Conservation (phyloP, 92 coral and sea anemone species). For the Parazoanthus swiftii region DNA sequence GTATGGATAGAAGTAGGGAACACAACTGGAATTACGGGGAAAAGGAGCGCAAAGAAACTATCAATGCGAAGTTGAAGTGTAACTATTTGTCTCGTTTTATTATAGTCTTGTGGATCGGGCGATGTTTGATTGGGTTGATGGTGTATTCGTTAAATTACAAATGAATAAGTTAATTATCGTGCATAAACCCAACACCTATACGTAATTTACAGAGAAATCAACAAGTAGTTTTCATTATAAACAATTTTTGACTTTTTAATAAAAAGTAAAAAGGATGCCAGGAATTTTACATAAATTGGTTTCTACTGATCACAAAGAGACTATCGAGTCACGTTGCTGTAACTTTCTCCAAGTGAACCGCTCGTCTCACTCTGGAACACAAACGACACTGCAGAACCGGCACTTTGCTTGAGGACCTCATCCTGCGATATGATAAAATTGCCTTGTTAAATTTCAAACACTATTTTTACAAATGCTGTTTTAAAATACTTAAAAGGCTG, state of each 20-base stretch:
- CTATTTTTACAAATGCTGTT: neutral
- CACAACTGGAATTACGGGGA: neutral
- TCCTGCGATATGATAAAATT: conserved; percentile 9
- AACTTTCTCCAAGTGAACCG: conserved; percentile 16
- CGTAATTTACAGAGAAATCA: neutral
- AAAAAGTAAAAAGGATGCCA: neutral
- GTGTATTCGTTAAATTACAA: too few species aligned
- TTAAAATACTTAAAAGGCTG: neutral
- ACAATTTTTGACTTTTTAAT: neutral
- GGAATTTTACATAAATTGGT: neutral
- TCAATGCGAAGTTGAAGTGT: too few species aligned
- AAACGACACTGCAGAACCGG: conserved; percentile 25
- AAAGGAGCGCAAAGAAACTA: too few species aligned
- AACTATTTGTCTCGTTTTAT: neutral
- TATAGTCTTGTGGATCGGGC: neutral
- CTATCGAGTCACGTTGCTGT: neutral
- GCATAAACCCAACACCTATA: neutral
- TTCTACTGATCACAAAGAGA: neutral
- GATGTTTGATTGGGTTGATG: neutral
- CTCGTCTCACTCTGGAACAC: conserved; percentile 40
- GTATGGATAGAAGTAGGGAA: neutral
- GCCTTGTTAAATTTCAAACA: neutral
- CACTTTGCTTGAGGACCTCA: conserved; percentile 27
- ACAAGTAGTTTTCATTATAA: too few species aligned
- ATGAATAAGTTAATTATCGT: neutral